Conservation (phyloP, 2,888 invertebrate genomes). For the Brachypterus glaber region DNA sequence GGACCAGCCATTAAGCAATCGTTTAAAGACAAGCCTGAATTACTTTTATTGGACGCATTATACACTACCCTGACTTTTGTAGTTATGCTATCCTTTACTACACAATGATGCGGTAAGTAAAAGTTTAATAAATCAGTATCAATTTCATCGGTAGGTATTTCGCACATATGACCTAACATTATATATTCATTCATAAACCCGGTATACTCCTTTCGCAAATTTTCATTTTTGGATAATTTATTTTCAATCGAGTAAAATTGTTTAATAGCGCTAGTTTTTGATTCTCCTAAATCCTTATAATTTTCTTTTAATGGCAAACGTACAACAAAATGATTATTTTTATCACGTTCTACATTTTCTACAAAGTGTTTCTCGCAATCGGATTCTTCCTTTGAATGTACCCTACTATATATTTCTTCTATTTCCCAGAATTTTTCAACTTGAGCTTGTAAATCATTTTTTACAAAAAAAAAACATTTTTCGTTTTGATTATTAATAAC, state of each 20-base stretch:
- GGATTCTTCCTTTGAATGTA: conserved; percentile 19
- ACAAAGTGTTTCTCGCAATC: conserved; percentile 22
- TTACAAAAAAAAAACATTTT: neutral
- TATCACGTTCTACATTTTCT: conserved; percentile 8
- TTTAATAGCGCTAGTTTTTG: conserved; percentile 19
- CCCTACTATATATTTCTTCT: conserved; percentile 19
- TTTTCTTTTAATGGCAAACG: conserved; percentile 20
- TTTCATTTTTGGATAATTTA: conserved; percentile 16
- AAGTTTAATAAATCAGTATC: conserved; percentile 3
- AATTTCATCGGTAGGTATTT: conserved; percentile 5
- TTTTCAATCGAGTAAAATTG: conserved; percentile 19
- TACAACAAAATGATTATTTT: conserved; percentile 20
- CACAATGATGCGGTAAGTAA: conserved; percentile 33
- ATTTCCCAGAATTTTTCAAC: conserved; percentile 18
- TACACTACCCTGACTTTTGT: conserved; percentile 30
- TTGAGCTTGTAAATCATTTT: conserved; percentile 4
- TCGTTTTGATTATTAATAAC: neutral
- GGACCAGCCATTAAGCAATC: conserved; percentile 28
- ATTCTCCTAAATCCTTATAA: conserved; percentile 17
- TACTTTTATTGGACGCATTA: conserved; percentile 25
- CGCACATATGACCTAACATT: conserved; percentile 15
- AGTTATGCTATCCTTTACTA: conserved; percentile 27
- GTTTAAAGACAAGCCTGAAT: conserved; percentile 28
- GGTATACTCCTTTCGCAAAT: conserved; percentile 13
- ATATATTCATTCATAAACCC: conserved; percentile 18